Evolutionary conservation across 2,113 vertebrate species (phyloP).

Genomic region (Cryptotis parvus): DNA sequence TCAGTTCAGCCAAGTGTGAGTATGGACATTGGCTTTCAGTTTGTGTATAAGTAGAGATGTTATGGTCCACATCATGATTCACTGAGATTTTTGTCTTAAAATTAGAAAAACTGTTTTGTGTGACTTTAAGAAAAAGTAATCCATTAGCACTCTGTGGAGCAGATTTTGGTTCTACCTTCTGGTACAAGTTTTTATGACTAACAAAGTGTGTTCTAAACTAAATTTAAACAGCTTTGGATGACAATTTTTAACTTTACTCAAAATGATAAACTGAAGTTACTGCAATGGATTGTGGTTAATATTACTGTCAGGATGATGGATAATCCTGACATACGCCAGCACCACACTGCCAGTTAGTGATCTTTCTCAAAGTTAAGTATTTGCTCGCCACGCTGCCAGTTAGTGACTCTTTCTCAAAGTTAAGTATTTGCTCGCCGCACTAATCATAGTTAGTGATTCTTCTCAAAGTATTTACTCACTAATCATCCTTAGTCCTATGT

Average conservation of each 20-base stretch:
- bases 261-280: conserved; percentile 86
- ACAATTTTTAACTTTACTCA: conserved; percentile 85
- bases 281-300: conserved; percentile 88
- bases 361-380: conserved; percentile 79
- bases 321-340: conserved; percentile 83
- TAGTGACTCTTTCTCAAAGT: conserved; percentile 79
- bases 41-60: not conserved
- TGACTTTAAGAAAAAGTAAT: not conserved
- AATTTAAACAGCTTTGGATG: conserved; percentile 82
- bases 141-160: not conserved
- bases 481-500: conserved; percentile 67
- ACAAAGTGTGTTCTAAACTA: conserved; percentile 83
- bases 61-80: not conserved
- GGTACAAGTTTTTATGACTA: conserved; percentile 64
- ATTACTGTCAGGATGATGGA: conserved; percentile 86
- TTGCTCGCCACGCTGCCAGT: conserved; percentile 83
- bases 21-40: not conserved
- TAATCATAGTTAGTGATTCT: conserved; percentile 80
- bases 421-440: too few species aligned
- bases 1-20: not conserved
- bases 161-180: conserved; percentile 38
- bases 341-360: conserved; percentile 79
- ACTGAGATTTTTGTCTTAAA: conserved; percentile 42
- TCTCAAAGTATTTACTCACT: conserved; percentile 83
- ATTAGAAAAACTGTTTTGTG: conserved; percentile 8